Base-by-base conservation (phyloP, 2,113 vertebrate species). In the Candoia aspera region DNA sequence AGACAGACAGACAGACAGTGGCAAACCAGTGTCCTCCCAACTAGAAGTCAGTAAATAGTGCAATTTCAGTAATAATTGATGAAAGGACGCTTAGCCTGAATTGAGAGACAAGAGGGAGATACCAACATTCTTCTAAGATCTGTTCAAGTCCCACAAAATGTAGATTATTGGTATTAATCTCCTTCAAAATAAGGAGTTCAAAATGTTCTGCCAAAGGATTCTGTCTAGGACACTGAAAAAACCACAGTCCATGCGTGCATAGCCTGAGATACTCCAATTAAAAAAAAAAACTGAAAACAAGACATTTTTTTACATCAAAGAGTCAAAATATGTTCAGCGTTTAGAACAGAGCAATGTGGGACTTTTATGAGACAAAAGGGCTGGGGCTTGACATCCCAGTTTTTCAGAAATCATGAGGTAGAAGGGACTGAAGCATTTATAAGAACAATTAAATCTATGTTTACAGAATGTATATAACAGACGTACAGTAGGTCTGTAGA, bases 371-470 rank as follows among this genome's bases (percentile, higher is more conserved):
- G 37, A 46, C 37, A 60, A 26, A 49, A 62, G 6, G 26, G 8
- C 0, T 60, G 46, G 1, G 8, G 19, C 8, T 0, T 15, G 17
- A 9, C 0, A 6, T 53, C 1, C n/a, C 2, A 29, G 10, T 10
- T 10, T 19, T 55, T 23, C 49, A 33, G 24, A 64, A 9, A 5
- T 13, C 53, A 53, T 4, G 55, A 6, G 6, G 49, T 5, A 23
- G 46, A 26, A 88, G 21, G 29, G 2, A 29, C 9, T 24, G 10
- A 23, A 29, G 24, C 8, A 17, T 60, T 46, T 62, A 0, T 4
- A 26, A 24, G 21, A 88, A 13, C 58, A 49, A 42, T 37, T 6
- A 21, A 1, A 10, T 54, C 3, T 86, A 86, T n/a, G 84, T 29
- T 62, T 62, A 62, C 24, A 29, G 60, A 29, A 26, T 29, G 60